phyloP scores from a whole-genome alignment of 2,888 invertebrate genomes.

The Pterostichus madidus region DNA sequence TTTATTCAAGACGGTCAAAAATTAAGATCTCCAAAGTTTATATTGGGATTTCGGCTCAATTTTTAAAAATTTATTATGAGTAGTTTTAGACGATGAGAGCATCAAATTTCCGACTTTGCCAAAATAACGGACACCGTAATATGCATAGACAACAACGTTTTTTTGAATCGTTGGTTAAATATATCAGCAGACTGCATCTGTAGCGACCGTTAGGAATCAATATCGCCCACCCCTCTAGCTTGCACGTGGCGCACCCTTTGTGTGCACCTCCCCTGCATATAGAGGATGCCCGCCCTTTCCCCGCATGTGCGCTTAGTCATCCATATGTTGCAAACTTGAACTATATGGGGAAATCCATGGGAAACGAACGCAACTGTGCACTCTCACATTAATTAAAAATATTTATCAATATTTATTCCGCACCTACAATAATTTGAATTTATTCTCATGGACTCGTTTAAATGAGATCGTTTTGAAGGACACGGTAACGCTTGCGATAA shows the following conservation, averaged over 20 bases:
- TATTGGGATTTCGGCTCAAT: too few species aligned
- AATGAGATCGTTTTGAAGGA: conserved; percentile 12
- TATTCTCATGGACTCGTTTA: conserved; percentile 27
- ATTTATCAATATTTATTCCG: conserved; percentile 61
- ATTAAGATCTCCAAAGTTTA: too few species aligned
- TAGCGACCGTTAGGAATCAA: conserved; percentile 62
- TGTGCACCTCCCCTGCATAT: conserved; percentile 46
- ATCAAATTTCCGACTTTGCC: too few species aligned
- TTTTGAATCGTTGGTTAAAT: conserved; percentile 30
- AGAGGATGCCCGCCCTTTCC: not conserved
- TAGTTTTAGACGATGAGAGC: too few species aligned
- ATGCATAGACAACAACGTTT: conserved; percentile 19
- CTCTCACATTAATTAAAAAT: conserved; percentile 55
- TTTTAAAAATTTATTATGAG: too few species aligned
- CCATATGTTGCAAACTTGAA: conserved; percentile 52
- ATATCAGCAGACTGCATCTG: conserved; percentile 20
- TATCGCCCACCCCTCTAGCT: conserved; percentile 52
- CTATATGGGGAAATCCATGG: conserved; percentile 52
- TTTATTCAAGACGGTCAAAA: too few species aligned
- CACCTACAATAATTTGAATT: conserved; percentile 43
- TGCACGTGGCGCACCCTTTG: conserved; percentile 53
- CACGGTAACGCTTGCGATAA: conserved; percentile 12
- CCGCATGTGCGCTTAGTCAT: conserved; percentile 7
- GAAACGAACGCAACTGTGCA: conserved; percentile 41
- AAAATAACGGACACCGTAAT: too few species aligned